Evolutionary conservation across 2,888 invertebrate species (phyloP).

Genomic region (Polydesmus complanatus): DNA sequence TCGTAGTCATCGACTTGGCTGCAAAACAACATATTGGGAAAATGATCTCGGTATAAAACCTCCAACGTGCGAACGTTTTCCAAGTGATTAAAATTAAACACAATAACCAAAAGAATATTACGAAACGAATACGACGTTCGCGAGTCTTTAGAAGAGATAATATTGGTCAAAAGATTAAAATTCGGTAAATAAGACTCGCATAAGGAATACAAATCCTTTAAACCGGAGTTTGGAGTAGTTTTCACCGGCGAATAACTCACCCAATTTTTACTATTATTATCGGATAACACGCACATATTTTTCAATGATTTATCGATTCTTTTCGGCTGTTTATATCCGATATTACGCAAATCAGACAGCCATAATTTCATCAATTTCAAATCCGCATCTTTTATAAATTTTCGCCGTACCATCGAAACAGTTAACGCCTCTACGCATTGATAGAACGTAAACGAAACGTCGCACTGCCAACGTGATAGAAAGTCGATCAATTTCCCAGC

Average conservation of each 20-base stretch:
- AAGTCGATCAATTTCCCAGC: neutral
- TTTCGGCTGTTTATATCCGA: neutral
- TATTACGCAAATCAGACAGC: neutral
- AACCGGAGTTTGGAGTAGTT: neutral
- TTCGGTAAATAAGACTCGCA: neutral
- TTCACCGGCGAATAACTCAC: neutral
- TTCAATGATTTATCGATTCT: neutral
- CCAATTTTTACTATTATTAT: neutral
- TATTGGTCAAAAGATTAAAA: neutral
- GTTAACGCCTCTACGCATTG: neutral
- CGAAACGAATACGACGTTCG: neutral
- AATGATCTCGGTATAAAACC: neutral
- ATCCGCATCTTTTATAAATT: neutral
- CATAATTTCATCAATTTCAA: neutral
- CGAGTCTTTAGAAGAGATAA: neutral
- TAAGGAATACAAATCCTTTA: neutral
- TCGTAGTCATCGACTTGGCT: neutral
- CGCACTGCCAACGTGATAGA: neutral
- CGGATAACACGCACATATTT: neutral
- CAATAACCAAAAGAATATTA: neutral
- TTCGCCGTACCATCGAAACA: neutral
- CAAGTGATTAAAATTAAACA: neutral
- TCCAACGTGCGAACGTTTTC: neutral
- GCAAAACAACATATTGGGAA: conserved; percentile 4
- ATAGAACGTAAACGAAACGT: neutral